These are phyloP conservation scores for Nymphicus hollandicus DNA, from an alignment of 2,113 vertebrate species.

Conservation along the genomic window DNA sequence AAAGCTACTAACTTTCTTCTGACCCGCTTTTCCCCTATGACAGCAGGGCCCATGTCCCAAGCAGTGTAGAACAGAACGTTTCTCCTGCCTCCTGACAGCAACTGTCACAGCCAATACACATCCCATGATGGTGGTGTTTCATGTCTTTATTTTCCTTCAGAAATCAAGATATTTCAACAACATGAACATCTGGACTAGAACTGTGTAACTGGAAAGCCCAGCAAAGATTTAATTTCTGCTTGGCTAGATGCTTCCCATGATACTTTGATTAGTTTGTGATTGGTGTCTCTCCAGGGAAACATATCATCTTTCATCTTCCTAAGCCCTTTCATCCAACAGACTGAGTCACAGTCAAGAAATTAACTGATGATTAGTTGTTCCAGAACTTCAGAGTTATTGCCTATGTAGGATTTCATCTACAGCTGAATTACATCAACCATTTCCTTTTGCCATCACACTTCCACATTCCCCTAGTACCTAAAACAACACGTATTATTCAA, in stretches of 20 bases:
- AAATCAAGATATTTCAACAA: conserved; percentile 37
- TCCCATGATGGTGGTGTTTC: background rate
- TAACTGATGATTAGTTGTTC: conserved; percentile 28
- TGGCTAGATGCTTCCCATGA: conserved; percentile 1
- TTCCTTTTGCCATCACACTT: background rate
- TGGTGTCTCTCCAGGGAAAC: background rate
- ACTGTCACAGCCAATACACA: background rate
- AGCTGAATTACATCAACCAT: background rate
- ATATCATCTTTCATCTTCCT: conserved; percentile 8
- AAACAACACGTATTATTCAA: background rate
- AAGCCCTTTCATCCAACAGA: background rate
- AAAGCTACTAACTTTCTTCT: background rate
- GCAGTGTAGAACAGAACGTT: background rate
- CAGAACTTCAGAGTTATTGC: background rate
- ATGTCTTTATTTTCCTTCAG: background rate
- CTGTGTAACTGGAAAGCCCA: background rate
- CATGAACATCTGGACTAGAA: conserved; percentile 25
- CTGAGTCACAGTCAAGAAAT: conserved; percentile 16
- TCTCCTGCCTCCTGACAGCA: background rate
- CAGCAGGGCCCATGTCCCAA: background rate
- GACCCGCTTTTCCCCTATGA: background rate
- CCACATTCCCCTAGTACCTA: background rate
- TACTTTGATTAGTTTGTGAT: conserved; percentile 11
- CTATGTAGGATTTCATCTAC: background rate
- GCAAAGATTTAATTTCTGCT: conserved; percentile 38